A percentile compares a stretch with the other conserved stretches of the same genome.
Evolutionary conservation across 2,888 invertebrate species (phyloP).

Genomic region (Cheilosia grossa): DNA sequence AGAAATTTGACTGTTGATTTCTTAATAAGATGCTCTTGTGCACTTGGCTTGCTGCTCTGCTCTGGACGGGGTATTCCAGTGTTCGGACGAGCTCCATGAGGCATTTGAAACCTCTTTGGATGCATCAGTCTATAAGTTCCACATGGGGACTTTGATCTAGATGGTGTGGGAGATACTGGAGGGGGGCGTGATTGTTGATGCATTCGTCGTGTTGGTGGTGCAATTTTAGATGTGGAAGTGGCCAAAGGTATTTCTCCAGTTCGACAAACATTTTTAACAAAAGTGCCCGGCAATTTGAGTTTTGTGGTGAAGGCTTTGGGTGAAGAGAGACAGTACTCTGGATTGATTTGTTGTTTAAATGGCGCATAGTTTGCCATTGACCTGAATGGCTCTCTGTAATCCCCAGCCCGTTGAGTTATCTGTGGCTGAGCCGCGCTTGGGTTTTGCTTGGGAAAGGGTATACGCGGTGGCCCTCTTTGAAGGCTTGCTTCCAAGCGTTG

Average conservation of each 20-base stretch:
- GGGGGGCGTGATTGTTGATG: background rate
- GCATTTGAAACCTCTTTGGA: background rate
- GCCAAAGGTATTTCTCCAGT: background rate
- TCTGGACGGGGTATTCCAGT: background rate
- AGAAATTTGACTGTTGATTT: constrained; percentile 50
- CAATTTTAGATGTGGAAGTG: constrained; percentile 3
- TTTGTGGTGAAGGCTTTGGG: background rate
- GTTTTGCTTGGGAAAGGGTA: background rate
- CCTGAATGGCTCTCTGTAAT: constrained; percentile 36
- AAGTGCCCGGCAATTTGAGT: constrained; percentile 35
- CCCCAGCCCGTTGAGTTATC: constrained; percentile 25
- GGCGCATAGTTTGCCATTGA: constrained; percentile 47
- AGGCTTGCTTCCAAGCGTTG: background rate
- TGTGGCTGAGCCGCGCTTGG: background rate
- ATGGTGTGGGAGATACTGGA: background rate
- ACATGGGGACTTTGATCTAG: background rate
- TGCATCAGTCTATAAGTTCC: background rate
- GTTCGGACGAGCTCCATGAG: constrained; percentile 4
- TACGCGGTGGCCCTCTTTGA: constrained; percentile 6
- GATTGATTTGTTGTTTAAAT: constrained; percentile 42
- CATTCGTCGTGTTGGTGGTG: background rate
- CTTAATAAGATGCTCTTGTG: constrained; percentile 50
- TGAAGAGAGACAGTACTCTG: background rate
- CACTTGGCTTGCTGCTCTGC: background rate
- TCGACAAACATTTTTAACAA: background rate